Evolutionary conservation across 30 jellyfish, hydroid and myxozoan species (phyloP), one percentile per base, ranked within the genome.

Genomic region (Chironex yamaguchii): DNA sequence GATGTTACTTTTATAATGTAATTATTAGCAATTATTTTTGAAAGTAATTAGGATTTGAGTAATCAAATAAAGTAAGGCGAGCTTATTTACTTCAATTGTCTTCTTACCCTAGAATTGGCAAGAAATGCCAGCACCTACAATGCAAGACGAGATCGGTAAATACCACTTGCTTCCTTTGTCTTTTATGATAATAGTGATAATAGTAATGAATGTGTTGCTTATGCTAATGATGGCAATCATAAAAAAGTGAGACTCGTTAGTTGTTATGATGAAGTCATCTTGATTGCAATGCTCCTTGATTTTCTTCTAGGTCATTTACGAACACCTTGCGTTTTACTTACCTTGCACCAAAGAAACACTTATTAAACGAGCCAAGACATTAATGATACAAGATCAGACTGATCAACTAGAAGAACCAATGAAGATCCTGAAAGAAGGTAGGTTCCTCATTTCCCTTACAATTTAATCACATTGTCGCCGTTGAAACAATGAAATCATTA

Each of bases 261-360:
- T 48, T 22, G 17, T 67, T 25, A 70, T 22, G 81, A 77, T 17
- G 23, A 29, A 31, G 85, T 35, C 6, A 9, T 31, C 79, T 13
- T 20, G 28, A 23, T 34, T 12, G 32, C 27, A 4, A 31, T n/a
- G 65, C 36, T 21, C 54, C 22, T 2, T 76, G 4, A 1, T 79
- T 65, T 35, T 0, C 32, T 36, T 29, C 0, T 53, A 94, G 99
- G 92, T 78, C 27, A 89, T 90, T 3, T 94, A 94, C 81, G 99
- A 94, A 49, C 76, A 94, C 90, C 34, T 94, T 83, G 93, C 94
- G 0, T 88, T 26, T 51, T 94, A 82, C 62, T 49, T 89, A 68
- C 99, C 99, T 12, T 94, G 99, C 81, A 89, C 97, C 4, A 94
- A 89, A 71, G 99, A 94, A 22, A 94, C 99, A 14, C 79, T 94